Evolutionary conservation across 1,140 invertebrate genomes (phyloP), one percentile per base, ranked within the genome.

Genomic region (Halictus rubicundus): DNA sequence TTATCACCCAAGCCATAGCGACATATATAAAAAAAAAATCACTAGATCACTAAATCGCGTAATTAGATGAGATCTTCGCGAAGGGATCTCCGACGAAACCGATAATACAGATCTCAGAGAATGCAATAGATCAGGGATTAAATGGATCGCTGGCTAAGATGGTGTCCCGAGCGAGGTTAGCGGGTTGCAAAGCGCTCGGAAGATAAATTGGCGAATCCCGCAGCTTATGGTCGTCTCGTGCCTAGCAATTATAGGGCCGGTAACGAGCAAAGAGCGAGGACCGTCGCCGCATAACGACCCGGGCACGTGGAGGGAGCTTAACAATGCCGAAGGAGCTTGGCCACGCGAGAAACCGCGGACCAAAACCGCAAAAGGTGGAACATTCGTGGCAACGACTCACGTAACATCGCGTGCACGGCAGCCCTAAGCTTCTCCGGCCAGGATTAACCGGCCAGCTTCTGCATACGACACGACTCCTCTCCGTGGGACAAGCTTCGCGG

Each of bases 361-460:
- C 70, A 74, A 78, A 85, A 84, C 70, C 65, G 57, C 77, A 42
- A 68, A 83, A 71, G 54, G 27, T 70, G 66, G 54, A 76, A 81
- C 57, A 84, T 80, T 79, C 78, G 78, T 76, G 81, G 78, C 72
- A 78, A 75, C 73, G 76, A 82, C 80, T 88, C 87, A 86, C 85
- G 88, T 83, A 82, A 87, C 82, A 86, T 89, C 82, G 83, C 86
- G 87, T 89, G 86, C 82, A 85, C 80, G 61, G 70, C 83, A 79
- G 66, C 68, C 72, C 85, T 81, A 71, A 83, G 72, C 60, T 71
- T 63, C 57, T n/a, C 16, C 63, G 57, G 25, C 4, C 42, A 19
- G n/a, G 46, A 70, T 37, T 49, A 63, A 12, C 10, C 32, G 46
- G 32, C 23, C 25, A 7, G 27, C 46, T 59, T 7, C 63, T 37